Percentiles rank a stretch among this genome's conserved stretches.
Evolutionary conservation across 2,113 vertebrate species (phyloP).

Genomic region (Oryzias celebensis): DNA sequence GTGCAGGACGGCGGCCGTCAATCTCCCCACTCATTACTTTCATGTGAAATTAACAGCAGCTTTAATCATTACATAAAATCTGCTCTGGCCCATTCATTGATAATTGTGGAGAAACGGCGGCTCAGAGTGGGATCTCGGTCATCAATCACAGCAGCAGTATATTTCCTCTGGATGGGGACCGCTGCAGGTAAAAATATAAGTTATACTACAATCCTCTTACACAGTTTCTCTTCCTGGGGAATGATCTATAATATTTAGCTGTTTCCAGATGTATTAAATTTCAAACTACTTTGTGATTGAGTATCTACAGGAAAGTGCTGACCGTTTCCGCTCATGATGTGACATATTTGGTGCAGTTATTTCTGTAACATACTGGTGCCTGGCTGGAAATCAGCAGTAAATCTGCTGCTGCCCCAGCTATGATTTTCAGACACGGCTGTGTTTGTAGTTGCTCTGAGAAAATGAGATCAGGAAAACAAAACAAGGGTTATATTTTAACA

Average conservation of each 20-base stretch:
- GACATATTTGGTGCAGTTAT: slow-evolving; percentile 74
- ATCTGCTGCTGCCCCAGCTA: slow-evolving; percentile 36
- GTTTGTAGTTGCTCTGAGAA: slow-evolving; percentile 20
- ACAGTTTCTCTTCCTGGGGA: slow-evolving; percentile 57
- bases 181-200: slow-evolving; percentile 53
- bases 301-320: slow-evolving; percentile 70
- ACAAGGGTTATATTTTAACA: slow-evolving; percentile 20
- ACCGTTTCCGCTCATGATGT: slow-evolving; percentile 66
- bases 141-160: slow-evolving; percentile 64
- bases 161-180: slow-evolving; percentile 61
- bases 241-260: slow-evolving; percentile 71
- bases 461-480: slow-evolving; percentile 39
- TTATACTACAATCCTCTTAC: slow-evolving; percentile 55
- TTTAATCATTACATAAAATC: slow-evolving; percentile 77
- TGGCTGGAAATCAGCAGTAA: slow-evolving; percentile 61
- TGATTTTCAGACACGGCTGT: slow-evolving; percentile 41
- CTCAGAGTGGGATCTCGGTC: slow-evolving; percentile 63
- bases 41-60: slow-evolving; percentile 74
- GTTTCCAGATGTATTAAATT: slow-evolving; percentile 72
- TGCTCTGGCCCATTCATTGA: slow-evolving; percentile 69
- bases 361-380: slow-evolving; percentile 43
- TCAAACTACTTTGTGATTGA: slow-evolving; percentile 68
- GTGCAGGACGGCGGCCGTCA: slow-evolving; percentile 69
- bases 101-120: slow-evolving; percentile 67
- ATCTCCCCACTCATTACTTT: slow-evolving; percentile 79